Evolutionary conservation across 2,797 vertebrate species (phyloP), one percentile per base, ranked within the genome.

Genomic region (Siniperca scherzeri): DNA sequence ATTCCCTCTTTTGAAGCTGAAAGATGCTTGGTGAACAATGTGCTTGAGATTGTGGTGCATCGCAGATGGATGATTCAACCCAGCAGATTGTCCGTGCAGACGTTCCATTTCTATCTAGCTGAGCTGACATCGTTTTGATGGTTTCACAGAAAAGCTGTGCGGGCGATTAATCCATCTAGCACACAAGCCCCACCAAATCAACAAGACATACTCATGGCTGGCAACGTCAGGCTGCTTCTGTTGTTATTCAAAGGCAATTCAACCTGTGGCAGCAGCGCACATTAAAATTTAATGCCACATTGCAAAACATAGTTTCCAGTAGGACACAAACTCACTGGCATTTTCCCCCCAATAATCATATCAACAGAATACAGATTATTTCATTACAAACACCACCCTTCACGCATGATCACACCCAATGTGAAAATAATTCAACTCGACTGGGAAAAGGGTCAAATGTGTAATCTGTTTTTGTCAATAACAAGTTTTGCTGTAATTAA

Each of bases 81-180:
- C 12, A 78, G 84, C 85, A 88, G 87, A 93, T 87, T 89, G 86
- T 89, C 78, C 64, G 38, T 17, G 81, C 80, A 74, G 69, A 89
- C 79, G 68, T 66, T 91, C 84, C 80, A 78, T 93, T 89, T 91
- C 85, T 80, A 89, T 91, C 86, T 73, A 77, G 85, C 80, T 72
- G 82, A 91, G 85, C 84, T 84, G 89, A 93, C 84, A 89, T 71
- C 19, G 57, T 87, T 91, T 88, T 92, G 87, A 91, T 88, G 90
- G 78, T 88, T 90, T 92, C 79, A 77, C 74, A 82, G 71, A 90
- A 85, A 88, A 89, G 86, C 89, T 74, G 74, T 38, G 80, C 22
- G 12, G 84, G 61, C 59, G 83, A 90, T 93, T 89, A 89, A 84
- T 85, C 81, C 84, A 70, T 91, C 75, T 52, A 82, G 64, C 70